Conservation (phyloP, 2,888 invertebrate genomes). For the Harpalus rubripes region DNA sequence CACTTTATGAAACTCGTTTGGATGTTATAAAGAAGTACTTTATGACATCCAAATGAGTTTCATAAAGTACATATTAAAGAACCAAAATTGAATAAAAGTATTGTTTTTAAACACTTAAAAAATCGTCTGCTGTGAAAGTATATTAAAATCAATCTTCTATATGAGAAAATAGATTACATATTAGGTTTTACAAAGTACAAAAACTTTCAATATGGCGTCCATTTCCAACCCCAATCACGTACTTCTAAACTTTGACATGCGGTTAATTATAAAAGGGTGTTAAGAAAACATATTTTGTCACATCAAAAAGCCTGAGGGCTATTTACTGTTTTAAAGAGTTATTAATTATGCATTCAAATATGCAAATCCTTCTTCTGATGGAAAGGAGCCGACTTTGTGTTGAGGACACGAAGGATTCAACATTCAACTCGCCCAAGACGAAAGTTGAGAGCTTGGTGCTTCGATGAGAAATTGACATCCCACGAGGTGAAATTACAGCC, state of each 20-base stretch:
- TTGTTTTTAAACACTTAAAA: too few species aligned
- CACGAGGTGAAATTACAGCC: neutral
- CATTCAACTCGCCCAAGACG: neutral
- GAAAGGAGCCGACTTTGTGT: constrained; percentile 29
- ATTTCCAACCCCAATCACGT: constrained; percentile 10
- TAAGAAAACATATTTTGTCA: constrained; percentile 53
- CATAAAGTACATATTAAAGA: too few species aligned
- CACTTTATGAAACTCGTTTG: too few species aligned
- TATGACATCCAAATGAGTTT: too few species aligned
- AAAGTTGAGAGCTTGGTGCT: neutral
- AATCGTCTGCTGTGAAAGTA: too few species aligned
- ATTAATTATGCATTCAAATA: constrained; percentile 63
- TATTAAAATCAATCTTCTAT: too few species aligned
- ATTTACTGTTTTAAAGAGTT: constrained; percentile 57
- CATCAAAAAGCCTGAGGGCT: constrained; percentile 46
- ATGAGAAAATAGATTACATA: too few species aligned
- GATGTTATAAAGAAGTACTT: too few species aligned
- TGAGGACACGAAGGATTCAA: neutral
- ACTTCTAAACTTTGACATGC: constrained; percentile 20
- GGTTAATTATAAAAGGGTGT: constrained; percentile 58
- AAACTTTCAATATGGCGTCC: too few species aligned
- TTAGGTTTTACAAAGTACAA: too few species aligned
- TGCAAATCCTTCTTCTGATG: constrained; percentile 53
- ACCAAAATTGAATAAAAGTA: too few species aligned
- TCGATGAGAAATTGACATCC: neutral